Evolutionary conservation across 1,140 invertebrate genomes (phyloP).

Genomic region (Helicoverpa armigera): DNA sequence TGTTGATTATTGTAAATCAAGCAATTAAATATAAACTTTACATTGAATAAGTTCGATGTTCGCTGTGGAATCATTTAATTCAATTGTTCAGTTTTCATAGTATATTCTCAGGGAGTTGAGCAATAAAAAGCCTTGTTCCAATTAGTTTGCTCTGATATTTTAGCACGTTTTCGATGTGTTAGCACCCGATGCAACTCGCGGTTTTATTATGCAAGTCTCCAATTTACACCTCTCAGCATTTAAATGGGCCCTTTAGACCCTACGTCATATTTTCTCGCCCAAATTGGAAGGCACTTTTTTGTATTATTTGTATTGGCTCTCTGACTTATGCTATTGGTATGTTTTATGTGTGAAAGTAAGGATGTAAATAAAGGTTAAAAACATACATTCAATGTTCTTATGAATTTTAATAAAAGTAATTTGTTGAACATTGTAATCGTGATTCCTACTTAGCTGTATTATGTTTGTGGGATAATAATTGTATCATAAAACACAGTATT

Average conservation of each 20-base stretch:
- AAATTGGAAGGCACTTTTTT: slow-evolving; percentile 3
- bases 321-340: background rate
- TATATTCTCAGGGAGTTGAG: slow-evolving; percentile 72
- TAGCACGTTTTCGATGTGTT: slow-evolving; percentile 70
- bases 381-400: no score
- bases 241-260: slow-evolving; percentile 24
- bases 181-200: slow-evolving; percentile 58
- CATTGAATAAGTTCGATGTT: slow-evolving; percentile 46
- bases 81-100: slow-evolving; percentile 59
- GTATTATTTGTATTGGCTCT: background rate
- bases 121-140: slow-evolving; percentile 74
- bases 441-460: no score
- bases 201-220: slow-evolving; percentile 63
- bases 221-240: slow-evolving; percentile 56
- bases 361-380: background rate
- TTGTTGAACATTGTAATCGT: no score
- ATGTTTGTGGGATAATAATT: background rate
- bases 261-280: slow-evolving; percentile 1
- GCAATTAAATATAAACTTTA: slow-evolving; percentile 45
- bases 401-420: no score
- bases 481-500: background rate
- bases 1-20: slow-evolving; percentile 44
- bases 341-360: background rate
- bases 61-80: slow-evolving; percentile 54
- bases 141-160: slow-evolving; percentile 68